These are phyloP conservation scores for Melanostigma gelatinosum DNA, from an alignment of 2,113 vertebrate species.

Conservation along the genomic window DNA sequence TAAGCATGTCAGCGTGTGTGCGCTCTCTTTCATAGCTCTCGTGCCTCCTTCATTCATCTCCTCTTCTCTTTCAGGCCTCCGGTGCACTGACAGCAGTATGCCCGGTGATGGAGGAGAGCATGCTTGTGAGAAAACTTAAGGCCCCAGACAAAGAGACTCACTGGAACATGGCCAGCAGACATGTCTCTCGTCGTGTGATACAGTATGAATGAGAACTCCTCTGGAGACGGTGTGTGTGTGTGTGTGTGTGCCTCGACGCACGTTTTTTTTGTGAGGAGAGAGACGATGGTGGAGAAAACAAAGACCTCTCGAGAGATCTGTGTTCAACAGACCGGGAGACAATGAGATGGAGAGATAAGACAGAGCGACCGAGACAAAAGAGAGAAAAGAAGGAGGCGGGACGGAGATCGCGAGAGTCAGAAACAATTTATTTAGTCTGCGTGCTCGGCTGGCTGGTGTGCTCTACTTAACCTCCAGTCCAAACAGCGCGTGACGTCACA, in stretches of 20 bases:
- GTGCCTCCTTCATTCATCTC: conserved; percentile 39
- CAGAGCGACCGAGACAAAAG: conserved; percentile 41
- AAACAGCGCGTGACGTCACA: conserved; percentile 55
- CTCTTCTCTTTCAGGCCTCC: conserved; percentile 31
- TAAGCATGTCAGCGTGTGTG: conserved; percentile 72
- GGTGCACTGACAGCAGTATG: conserved; percentile 10
- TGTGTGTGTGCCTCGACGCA: conserved; percentile 22
- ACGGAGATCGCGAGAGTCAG: conserved; percentile 44
- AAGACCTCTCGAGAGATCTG: conserved; percentile 56
- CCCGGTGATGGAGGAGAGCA: conserved; percentile 17
- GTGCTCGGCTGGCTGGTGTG: conserved; percentile 61
- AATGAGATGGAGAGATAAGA: conserved; percentile 66
- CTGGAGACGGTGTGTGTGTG: conserved; percentile 18
- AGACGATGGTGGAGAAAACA: conserved; percentile 56
- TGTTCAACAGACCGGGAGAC: conserved; percentile 55
- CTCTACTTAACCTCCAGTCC: conserved; percentile 65
- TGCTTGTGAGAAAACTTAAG: conserved; percentile 19
- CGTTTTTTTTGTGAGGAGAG: conserved; percentile 33
- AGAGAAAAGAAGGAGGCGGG: conserved; percentile 31
- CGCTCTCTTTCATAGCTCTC: conserved; percentile 53
- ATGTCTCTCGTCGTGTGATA: conserved; percentile 34
- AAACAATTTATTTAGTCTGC: conserved; percentile 70
- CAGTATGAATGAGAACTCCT: conserved; percentile 56
- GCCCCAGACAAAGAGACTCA: conserved; percentile 35
- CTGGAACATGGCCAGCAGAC: conserved; percentile 32